Evolutionary conservation across 2,797 vertebrate genomes (phyloP).

Genomic region (Mycteria americana): DNA sequence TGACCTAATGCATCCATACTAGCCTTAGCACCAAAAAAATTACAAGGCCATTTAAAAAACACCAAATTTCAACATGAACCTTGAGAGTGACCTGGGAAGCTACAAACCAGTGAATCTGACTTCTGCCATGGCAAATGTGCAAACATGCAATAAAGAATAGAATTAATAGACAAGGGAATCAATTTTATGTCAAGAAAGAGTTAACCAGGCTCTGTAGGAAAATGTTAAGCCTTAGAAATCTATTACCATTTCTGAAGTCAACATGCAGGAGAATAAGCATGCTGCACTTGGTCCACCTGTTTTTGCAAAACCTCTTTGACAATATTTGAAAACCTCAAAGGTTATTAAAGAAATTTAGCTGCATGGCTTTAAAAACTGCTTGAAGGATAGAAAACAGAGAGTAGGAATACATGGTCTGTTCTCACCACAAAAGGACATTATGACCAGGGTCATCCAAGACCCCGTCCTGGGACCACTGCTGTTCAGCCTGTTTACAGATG

Average conservation of each 20-base stretch:
- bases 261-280: not conserved
- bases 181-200: not conserved
- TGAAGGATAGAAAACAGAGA: not conserved
- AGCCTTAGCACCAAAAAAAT: not conserved
- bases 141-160: not conserved
- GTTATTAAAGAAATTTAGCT: not conserved
- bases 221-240: not conserved
- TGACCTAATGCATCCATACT: not conserved
- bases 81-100: not conserved
- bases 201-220: not conserved
- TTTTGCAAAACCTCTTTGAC: not conserved
- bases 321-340: not conserved
- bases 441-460: not conserved
- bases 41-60: not conserved
- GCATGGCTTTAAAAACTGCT: not conserved
- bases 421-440: not conserved
- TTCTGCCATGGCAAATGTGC: not conserved
- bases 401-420: not conserved
- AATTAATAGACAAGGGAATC: not conserved
- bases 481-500: not conserved
- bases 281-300: not conserved
- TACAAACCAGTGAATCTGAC: not conserved
- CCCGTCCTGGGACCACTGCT: not conserved
- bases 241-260: not conserved
- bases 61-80: not conserved